Evolutionary conservation across 2,888 invertebrate species (phyloP).

Genomic region (Helleia helle): DNA sequence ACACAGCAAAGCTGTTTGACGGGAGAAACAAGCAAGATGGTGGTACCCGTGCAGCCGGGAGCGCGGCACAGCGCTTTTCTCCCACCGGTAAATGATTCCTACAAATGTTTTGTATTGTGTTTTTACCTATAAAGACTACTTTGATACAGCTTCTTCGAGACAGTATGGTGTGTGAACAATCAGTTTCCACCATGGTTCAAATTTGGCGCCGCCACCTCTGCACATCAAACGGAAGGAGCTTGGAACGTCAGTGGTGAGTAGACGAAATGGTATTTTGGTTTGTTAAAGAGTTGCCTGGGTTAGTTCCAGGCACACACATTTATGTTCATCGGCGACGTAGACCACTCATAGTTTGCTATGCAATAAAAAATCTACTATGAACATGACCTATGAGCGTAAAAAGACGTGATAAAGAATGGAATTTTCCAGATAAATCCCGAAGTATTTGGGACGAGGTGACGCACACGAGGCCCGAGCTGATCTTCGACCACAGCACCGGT

Average conservation of each 20-base stretch:
- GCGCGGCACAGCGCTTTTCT: too few relatives aligned
- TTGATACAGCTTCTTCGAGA: neutral
- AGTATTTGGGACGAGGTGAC: constrained; percentile 66
- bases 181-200: neutral
- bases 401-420: neutral
- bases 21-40: too few relatives aligned
- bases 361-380: neutral
- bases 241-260: constrained; percentile 1
- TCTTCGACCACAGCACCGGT: constrained; percentile 48
- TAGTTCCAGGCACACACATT: too few relatives aligned
- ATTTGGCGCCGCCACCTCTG: neutral
- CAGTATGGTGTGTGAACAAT: constrained; percentile 3
- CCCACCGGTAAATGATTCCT: too few relatives aligned
- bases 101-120: too few relatives aligned
- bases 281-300: too few relatives aligned
- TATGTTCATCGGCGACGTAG: too few relatives aligned
- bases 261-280: too few relatives aligned
- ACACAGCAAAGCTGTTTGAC: too few relatives aligned
- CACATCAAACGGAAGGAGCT: neutral
- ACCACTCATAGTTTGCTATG: too few relatives aligned
- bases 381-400: neutral
- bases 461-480: constrained; percentile 23
- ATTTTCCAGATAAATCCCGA: constrained; percentile 60
- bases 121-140: too few relatives aligned
- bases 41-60: too few relatives aligned